These are phyloP conservation scores for Limnephilus rhombicus DNA, from an alignment of 2,888 invertebrate genomes.

Conservation along the genomic window DNA sequence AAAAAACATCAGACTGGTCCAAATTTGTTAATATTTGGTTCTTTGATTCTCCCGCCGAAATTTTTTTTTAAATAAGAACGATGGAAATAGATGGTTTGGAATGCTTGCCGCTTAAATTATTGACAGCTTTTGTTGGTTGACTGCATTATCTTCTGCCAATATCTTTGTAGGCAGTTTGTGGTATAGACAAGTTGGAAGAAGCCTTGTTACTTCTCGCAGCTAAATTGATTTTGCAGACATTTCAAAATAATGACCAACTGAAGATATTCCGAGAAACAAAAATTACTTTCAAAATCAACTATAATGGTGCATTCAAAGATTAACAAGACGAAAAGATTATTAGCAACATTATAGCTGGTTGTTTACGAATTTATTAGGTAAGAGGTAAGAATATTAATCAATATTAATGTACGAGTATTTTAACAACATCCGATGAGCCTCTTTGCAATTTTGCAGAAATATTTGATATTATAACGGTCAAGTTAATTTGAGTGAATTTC, in stretches of 20 bases:
- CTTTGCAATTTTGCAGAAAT: background rate
- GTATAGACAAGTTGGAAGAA: background rate
- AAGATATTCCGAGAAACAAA: background rate
- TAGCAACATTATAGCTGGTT: background rate
- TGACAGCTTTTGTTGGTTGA: background rate
- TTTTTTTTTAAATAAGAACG: background rate
- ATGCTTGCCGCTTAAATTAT: background rate
- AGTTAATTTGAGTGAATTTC: background rate
- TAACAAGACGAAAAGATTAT: too few species aligned
- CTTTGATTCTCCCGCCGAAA: slow-evolving; percentile 14
- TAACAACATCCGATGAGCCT: background rate
- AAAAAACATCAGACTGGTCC: slow-evolving; percentile 28
- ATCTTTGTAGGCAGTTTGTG: background rate
- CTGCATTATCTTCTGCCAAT: background rate
- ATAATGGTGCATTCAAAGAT: too few species aligned
- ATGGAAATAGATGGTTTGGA: background rate
- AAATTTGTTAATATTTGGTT: slow-evolving; percentile 4
- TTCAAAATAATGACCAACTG: background rate
- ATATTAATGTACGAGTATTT: background rate
- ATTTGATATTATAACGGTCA: background rate
- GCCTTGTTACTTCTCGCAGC: background rate
- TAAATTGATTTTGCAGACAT: background rate
- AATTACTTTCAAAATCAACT: background rate
- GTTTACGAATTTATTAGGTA: background rate
- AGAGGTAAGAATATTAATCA: background rate